Percentiles rank a stretch among this genome's conserved stretches.
These are phyloP conservation scores for Mesocentrotus franciscanus DNA, from an alignment of 53 echinoderm and acorn worm genomes.

Conservation along the genomic window DNA sequence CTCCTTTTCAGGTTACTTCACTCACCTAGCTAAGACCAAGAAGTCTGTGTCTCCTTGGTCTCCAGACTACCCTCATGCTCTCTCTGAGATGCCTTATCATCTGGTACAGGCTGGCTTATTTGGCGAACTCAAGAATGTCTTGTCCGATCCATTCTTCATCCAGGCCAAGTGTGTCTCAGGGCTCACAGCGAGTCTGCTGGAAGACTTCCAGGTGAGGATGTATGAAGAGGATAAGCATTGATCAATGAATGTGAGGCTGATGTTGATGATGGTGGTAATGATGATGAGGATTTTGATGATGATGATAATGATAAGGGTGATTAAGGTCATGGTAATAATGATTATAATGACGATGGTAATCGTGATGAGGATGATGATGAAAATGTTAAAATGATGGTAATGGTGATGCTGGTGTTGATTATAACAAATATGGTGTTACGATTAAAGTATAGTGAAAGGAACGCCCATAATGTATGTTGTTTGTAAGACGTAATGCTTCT, in stretches of 20 bases:
- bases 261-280: neutral
- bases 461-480: neutral
- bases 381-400: neutral
- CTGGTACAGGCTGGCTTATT: constrained; percentile 85
- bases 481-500: neutral
- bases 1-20: constrained; percentile 81
- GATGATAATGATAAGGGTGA: neutral
- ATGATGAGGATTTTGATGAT: neutral
- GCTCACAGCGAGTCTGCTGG: constrained; percentile 76
- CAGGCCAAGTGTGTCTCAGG: constrained; percentile 83
- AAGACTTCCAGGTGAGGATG: constrained; percentile 76
- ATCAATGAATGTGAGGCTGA: neutral
- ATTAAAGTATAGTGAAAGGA: too few relatives aligned
- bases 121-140: constrained; percentile 63
- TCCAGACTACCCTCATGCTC: constrained; percentile 71
- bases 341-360: neutral
- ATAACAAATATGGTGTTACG: neutral
- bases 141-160: constrained; percentile 88
- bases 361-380: neutral
- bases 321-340: neutral
- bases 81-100: constrained; percentile 91
- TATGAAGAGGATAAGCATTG: neutral
- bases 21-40: constrained; percentile 70
- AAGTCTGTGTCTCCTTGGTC: constrained; percentile 63
- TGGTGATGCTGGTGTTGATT: neutral